Evolutionary conservation across 1,140 invertebrate species (phyloP).

Genomic region (Piezodorus guildinii): DNA sequence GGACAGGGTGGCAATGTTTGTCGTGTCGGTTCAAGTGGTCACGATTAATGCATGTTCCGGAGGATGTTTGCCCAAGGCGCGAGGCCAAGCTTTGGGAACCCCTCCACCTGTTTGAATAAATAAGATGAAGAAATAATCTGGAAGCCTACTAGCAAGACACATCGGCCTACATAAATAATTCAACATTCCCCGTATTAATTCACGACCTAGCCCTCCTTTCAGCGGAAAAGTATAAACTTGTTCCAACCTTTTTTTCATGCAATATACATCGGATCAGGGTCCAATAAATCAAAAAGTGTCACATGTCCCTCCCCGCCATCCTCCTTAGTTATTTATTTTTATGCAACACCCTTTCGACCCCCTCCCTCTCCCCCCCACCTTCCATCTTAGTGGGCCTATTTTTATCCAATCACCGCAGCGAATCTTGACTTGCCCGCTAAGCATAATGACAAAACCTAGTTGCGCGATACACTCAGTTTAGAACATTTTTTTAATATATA

Average conservation of each 20-base stretch:
- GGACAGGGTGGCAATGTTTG: conserved; percentile 1
- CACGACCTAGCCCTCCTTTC: conserved; percentile 13
- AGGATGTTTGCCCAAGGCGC: not conserved
- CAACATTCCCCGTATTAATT: conserved; percentile 22
- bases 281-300: conserved; percentile 1
- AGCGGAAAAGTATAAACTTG: not conserved
- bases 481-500: too few relatives aligned
- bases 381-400: too few relatives aligned
- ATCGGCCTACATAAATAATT: conserved; percentile 20
- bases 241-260: not conserved
- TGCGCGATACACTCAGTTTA: too few relatives aligned
- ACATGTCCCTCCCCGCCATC: too few relatives aligned
- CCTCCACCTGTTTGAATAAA: conserved; percentile 22
- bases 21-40: not conserved
- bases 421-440: too few relatives aligned
- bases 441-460: too few relatives aligned
- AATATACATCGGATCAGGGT: not conserved
- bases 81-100: conserved; percentile 15
- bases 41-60: conserved; percentile 7
- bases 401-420: too few relatives aligned
- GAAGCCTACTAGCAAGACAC: conserved; percentile 7
- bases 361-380: too few relatives aligned
- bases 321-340: too few relatives aligned
- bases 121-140: conserved; percentile 23
- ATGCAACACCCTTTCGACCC: too few relatives aligned